Percentiles rank a stretch among this genome's conserved stretches.
phyloP scores from a whole-genome alignment of 2,113 vertebrate species.

The Leiothrix lutea region DNA sequence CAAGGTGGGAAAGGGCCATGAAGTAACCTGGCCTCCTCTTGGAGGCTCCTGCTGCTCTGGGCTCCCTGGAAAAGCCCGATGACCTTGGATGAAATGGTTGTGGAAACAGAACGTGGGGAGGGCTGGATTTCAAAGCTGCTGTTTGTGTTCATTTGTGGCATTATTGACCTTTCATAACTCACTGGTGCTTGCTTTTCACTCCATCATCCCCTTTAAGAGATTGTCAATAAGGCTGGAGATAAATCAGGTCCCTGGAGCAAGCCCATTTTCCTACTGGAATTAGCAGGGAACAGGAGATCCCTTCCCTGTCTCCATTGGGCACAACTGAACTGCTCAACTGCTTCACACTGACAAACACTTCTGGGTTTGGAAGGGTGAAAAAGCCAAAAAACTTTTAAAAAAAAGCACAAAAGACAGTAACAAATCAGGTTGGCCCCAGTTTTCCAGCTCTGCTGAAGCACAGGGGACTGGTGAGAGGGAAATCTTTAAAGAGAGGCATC shows the following conservation, averaged over 20 bases:
- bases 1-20: neutral
- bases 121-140: neutral
- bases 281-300: neutral
- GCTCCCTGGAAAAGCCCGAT: accelerated
- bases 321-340: neutral
- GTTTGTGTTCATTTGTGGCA: constrained; percentile 8
- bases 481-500: neutral
- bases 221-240: constrained; percentile 18
- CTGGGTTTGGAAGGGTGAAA: neutral
- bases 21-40: neutral
- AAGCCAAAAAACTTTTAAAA: accelerated
- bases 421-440: neutral
- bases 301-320: neutral
- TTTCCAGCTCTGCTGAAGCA: neutral
- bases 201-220: constrained; percentile 11
- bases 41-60: neutral
- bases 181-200: neutral
- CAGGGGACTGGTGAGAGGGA: accelerated
- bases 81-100: neutral
- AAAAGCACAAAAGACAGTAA: no score
- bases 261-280: neutral
- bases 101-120: accelerated
- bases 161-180: constrained; percentile 44
- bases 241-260: neutral
- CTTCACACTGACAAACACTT: neutral